Base-by-base conservation (phyloP, 2,797 vertebrate species). In the Gastrophryne carolinensis region DNA sequence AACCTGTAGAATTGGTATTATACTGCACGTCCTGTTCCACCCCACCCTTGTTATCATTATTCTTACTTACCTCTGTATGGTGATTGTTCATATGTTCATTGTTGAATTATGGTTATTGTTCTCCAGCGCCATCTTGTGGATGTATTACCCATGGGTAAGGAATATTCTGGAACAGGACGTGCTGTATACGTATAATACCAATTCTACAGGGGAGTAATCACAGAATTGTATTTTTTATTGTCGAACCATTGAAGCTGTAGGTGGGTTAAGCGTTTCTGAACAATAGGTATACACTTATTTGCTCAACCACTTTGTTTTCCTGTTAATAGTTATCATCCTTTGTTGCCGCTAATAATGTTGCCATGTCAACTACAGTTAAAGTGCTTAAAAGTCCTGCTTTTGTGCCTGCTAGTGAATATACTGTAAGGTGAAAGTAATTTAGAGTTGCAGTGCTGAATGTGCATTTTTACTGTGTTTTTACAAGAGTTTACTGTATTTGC, bases 201-300 rank as follows among this genome's bases (percentile, higher is more conserved):
- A 4, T 4, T 34, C 10, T 34, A 34, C 32, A n/a, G n/a, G n/a
- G n/a, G n/a, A n/a, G n/a, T n/a, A n/a, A n/a, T n/a, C n/a, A n/a
- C n/a, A n/a, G n/a, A n/a, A n/a, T n/a, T n/a, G n/a, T n/a, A n/a
- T n/a, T n/a, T n/a, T n/a, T n/a, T 15, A 27, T 39, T 61, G 4
- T 26, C 15, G 30, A 66, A 34, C 52, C 12, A 64, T 49, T 57
- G n/a, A 56, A 71, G 68, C 9, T 37, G 34, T 15, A 50, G 27
- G 21, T 15, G 12, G 17, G 44, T 27, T 32, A 62, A 37, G 5
- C 32, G 19, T 26, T 21, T 72, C 15, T 62, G 21, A 52, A 19
- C 6, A 53, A 39, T 5, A 5, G 29, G 21, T 26, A 58, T 57
- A 21, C 9, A 47, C 39, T 61, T 0, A 15, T 61, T 52, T 62